Percentiles rank a stretch among this genome's conserved stretches.
Evolutionary conservation across 1,140 invertebrate genomes (phyloP).

Genomic region (Drosophila varians): DNA sequence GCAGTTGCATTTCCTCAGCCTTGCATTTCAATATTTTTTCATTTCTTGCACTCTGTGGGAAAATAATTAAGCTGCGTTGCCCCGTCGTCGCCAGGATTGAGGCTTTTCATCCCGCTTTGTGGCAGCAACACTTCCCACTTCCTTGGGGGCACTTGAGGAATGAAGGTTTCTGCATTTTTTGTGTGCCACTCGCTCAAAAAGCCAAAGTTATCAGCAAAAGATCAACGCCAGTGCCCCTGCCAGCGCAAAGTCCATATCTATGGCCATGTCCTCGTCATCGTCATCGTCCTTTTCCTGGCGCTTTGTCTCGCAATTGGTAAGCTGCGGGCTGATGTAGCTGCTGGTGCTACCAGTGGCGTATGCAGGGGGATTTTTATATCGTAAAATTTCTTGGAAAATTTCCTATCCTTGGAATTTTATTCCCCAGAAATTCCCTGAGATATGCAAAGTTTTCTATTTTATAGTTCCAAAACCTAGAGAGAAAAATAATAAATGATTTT

Average conservation of each 20-base stretch:
- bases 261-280: slow-evolving; percentile 18
- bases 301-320: slow-evolving; percentile 57
- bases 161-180: slow-evolving; percentile 13
- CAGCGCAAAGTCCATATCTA: slow-evolving; percentile 30
- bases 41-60: slow-evolving; percentile 15
- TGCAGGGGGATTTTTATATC: neutral
- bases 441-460: no score
- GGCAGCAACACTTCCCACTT: slow-evolving; percentile 62
- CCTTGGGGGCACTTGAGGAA: slow-evolving; percentile 27
- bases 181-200: slow-evolving; percentile 55
- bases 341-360: neutral
- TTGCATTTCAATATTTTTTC: neutral
- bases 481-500: neutral
- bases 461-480: no score
- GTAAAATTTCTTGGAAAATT: no score
- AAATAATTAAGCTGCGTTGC: slow-evolving; percentile 71
- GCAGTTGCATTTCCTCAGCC: slow-evolving; percentile 2
- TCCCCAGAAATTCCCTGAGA: no score
- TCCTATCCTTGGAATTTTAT: no score
- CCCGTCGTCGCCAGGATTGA: slow-evolving; percentile 4
- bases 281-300: slow-evolving; percentile 48
- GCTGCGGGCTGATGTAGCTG: neutral
- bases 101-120: slow-evolving; percentile 43
- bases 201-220: slow-evolving; percentile 79
- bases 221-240: slow-evolving; percentile 63